Conservation (phyloP, 2,797 vertebrate species). For the Lithobates sylvaticus region DNA sequence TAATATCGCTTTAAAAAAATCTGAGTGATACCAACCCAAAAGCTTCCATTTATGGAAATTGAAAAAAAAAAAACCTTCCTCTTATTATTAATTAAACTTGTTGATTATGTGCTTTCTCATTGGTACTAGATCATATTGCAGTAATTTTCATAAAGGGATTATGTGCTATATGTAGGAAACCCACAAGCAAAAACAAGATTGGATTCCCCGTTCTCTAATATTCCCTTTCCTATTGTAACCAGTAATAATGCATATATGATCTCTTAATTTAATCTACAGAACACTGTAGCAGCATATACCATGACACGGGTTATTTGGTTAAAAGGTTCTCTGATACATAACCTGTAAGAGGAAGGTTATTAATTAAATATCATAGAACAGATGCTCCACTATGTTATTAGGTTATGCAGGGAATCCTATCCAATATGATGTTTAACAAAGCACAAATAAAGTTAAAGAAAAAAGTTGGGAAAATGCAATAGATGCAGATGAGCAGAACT, state of each 20-base stretch:
- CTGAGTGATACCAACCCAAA: too few species aligned
- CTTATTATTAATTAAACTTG: too few species aligned
- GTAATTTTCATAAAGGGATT: not conserved
- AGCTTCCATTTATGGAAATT: too few species aligned
- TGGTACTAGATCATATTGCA: not conserved
- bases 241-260: not conserved
- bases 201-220: not conserved
- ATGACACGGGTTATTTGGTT: slow-evolving; percentile 1
- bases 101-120: not conserved
- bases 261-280: slow-evolving; percentile 5
- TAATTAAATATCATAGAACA: not conserved
- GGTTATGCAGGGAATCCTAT: not conserved
- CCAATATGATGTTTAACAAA: not conserved
- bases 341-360: not conserved
- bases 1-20: too few species aligned
- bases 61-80: too few species aligned
- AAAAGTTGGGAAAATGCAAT: too few species aligned
- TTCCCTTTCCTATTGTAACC: not conserved
- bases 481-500: too few species aligned
- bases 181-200: not conserved
- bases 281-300: not conserved
- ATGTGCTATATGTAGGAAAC: not conserved
- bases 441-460: too few species aligned
- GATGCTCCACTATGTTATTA: not conserved
- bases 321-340: not conserved